Evolutionary conservation across 2,888 invertebrate species (phyloP), one percentile per base, ranked within the genome.

Genomic region (Boloria euphrosyne): DNA sequence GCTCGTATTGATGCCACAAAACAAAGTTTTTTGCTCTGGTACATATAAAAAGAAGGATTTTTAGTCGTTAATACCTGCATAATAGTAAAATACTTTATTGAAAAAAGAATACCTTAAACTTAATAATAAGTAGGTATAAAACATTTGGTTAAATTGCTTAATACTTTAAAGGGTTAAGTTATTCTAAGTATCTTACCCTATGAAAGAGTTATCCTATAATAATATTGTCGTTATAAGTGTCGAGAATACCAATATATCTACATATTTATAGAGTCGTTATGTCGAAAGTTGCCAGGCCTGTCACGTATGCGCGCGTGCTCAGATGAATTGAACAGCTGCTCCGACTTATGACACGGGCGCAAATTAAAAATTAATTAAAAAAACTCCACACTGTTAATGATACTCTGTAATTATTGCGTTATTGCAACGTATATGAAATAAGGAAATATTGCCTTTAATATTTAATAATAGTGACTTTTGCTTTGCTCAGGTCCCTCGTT

Each of bases 231-330:
- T 79, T 78, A 79, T 16, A 53, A 61, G 14, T 47, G 22, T 43
- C 27, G 49, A 17, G 46, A 60, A 49, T 38, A 53, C 18, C 27
- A 18, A 67, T 75, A 73, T 77, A 80, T 66, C 57, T 81, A 81
- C 77, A 80, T 80, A 82, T 81, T 80, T 83, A 81, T 79, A 76
- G 74, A 68, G 63, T 69, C 66, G 73, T 78, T 79, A 79, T 78
- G 76, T 79, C 75, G 74, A 18, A 76, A 62, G 77, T 84, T 84
- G 78, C 77, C 72, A 86, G 72, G 77, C 81, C 61, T 71, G 77
- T 81, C 86, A 86, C 84, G 85, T 85, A 79, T 77, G 68, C 76
- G 80, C 75, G 79, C 82, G 83, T 83, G 83, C 80, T 75, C 73
- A 78, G 82, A 81, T 83, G 81, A 81, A 81, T 83, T 81, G 81